Base-by-base conservation (phyloP, 2,888 invertebrate genomes). In the Apoderus coryli region DNA sequence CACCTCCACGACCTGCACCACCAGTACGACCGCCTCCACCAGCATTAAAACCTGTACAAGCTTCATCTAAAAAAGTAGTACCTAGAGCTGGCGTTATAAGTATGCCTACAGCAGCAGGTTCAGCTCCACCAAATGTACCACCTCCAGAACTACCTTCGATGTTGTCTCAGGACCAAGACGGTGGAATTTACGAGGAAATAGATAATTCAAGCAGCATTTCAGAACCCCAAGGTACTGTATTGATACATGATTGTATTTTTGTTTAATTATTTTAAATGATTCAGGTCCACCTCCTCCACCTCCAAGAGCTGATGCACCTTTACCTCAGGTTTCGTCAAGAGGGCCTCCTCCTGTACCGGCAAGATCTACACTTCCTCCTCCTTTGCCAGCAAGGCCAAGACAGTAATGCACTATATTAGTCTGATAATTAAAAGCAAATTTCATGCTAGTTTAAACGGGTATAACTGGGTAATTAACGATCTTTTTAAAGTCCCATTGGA, bases 361-460 rank as follows among this genome's bases (percentile, higher is more conserved):
- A 33, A 60, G 65, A 38, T 64, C 57, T 40, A 67, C 59, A 31
- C 69, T 58, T 10, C 76, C 76, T 4, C 76, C 76, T 11, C 76
- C 76, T 0, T 55, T 76, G 40, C 76, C 76, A 3, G 73, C 75
- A 22, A 64, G 75, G 31, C 69, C 69, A 15, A 54, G 54, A 25
- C 51, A 52, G 25, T 46, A 44, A 37, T n/a, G n/a, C n/a, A n/a
- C n/a, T n/a, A n/a, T n/a, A n/a, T n/a, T n/a, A n/a, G n/a, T n/a
- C n/a, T n/a, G n/a, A n/a, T n/a, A n/a, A n/a, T n/a, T n/a, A n/a
- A n/a, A n/a, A n/a, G n/a, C n/a, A n/a, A n/a, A n/a, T n/a, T n/a
- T n/a, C n/a, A n/a, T n/a, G n/a, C n/a, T n/a, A n/a, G n/a, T n/a
- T n/a, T n/a, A n/a, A n/a, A n/a, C n/a, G n/a, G n/a, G n/a, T n/a